These are phyloP conservation scores for Agrochola lota DNA, from an alignment of 2,888 invertebrate species.

Conservation along the genomic window DNA sequence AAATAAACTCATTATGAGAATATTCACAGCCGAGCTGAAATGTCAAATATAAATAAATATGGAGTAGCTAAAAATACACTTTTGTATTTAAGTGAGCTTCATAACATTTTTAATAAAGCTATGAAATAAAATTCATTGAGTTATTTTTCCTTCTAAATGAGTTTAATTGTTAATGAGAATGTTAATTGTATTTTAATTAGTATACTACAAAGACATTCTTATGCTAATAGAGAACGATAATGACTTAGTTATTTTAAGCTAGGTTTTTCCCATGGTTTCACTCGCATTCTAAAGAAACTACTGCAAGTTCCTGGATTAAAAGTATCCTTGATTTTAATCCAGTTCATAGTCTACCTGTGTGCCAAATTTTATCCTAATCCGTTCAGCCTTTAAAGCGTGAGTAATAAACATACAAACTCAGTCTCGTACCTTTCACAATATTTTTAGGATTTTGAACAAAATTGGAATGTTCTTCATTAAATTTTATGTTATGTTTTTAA, in stretches of 20 bases:
- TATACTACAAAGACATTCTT: background rate
- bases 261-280: background rate
- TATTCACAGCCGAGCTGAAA: constrained; percentile 41
- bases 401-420: background rate
- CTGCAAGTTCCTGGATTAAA: background rate
- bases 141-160: constrained; percentile 10
- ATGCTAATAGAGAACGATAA: background rate
- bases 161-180: constrained; percentile 22
- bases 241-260: background rate
- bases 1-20: constrained; percentile 47
- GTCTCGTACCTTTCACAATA: background rate
- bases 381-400: background rate
- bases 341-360: background rate
- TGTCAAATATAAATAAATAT: constrained; percentile 39
- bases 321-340: background rate
- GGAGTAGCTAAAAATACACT: constrained; percentile 25
- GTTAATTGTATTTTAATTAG: constrained; percentile 24
- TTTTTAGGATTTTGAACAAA: background rate
- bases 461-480: constrained; percentile 2
- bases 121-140: background rate
- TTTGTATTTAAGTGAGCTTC: background rate
- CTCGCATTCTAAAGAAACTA: background rate
- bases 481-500: constrained; percentile 9
- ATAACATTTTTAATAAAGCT: constrained; percentile 10
- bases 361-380: background rate